Percentiles rank a stretch among this genome's conserved stretches.
Evolutionary conservation across 1,140 invertebrate species (phyloP).

Genomic region (Campoletis sonorensis): DNA sequence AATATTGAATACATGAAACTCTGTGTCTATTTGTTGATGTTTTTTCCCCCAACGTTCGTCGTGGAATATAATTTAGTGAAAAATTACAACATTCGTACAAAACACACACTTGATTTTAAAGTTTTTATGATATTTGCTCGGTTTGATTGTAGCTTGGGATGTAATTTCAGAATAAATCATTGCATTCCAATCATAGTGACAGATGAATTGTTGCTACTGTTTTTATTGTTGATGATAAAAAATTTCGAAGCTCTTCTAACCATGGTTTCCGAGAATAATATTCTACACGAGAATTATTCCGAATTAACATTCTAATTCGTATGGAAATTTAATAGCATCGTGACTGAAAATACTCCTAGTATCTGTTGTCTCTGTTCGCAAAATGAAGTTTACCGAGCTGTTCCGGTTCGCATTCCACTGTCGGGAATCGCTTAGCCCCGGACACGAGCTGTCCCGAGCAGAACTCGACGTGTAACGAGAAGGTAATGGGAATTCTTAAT

Average conservation of each 20-base stretch:
- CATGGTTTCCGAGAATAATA: neutral
- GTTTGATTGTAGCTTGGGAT: too few relatives aligned
- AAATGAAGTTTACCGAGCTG: slow-evolving; percentile 21
- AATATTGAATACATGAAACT: neutral
- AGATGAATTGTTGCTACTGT: too few relatives aligned
- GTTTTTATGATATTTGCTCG: too few relatives aligned
- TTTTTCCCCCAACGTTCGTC: neutral
- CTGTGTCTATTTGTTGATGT: neutral
- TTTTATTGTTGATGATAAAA: neutral
- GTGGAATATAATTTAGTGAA: too few relatives aligned
- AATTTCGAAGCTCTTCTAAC: neutral
- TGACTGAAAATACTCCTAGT: neutral
- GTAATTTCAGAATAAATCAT: too few relatives aligned
- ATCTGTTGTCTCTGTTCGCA: neutral
- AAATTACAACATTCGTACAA: too few relatives aligned
- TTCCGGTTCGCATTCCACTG: slow-evolving; percentile 28
- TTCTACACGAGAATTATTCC: slow-evolving; percentile 6
- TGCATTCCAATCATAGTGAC: too few relatives aligned
- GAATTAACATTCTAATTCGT: slow-evolving; percentile 42
- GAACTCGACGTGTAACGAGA: slow-evolving; percentile 16
- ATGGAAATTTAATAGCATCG: slow-evolving; percentile 49
- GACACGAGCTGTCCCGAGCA: slow-evolving; percentile 3
- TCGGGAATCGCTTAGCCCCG: neutral
- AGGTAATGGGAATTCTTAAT: slow-evolving; percentile 12
- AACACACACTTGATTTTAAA: too few relatives aligned